Evolutionary conservation across 2,888 invertebrate species (phyloP).

Genomic region (Tolmerus cingulatus): DNA sequence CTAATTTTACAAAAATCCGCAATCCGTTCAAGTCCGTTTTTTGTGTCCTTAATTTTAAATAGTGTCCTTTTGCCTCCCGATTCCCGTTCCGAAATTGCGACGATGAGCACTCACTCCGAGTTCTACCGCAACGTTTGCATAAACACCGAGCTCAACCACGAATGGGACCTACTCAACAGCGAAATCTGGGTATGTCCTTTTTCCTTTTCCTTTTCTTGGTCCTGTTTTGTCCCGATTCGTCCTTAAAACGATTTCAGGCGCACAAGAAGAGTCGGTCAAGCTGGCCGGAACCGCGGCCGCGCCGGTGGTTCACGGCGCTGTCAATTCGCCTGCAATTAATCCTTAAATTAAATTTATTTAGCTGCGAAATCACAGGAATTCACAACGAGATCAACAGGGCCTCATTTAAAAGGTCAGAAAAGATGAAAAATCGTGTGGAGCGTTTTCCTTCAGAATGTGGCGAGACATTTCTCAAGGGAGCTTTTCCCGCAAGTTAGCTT

Average conservation of each 20-base stretch:
- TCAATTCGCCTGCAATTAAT: no score
- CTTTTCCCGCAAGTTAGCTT: neutral
- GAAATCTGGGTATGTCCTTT: slow-evolving; percentile 60
- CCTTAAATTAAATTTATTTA: no score
- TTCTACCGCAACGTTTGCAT: slow-evolving; percentile 56
- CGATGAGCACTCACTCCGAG: neutral
- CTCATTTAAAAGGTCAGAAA: neutral
- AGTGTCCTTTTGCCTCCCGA: neutral
- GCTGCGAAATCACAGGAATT: no score
- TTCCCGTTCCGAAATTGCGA: neutral
- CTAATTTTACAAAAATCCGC: neutral
- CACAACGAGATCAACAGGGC: no score
- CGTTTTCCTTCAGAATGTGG: neutral
- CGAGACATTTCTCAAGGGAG: neutral
- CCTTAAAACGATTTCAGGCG: neutral
- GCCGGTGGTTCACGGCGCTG: neutral
- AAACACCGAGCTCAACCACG: slow-evolving; percentile 57
- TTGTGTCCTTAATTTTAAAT: neutral
- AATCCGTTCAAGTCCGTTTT: neutral
- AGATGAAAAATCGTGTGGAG: neutral
- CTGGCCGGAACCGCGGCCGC: no score
- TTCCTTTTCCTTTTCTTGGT: neutral
- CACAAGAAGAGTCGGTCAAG: no score
- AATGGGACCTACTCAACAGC: slow-evolving; percentile 56
- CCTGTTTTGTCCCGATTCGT: neutral